Base-by-base conservation (phyloP, 2,113 vertebrate genomes). In the Odontophorus gujanensis region DNA sequence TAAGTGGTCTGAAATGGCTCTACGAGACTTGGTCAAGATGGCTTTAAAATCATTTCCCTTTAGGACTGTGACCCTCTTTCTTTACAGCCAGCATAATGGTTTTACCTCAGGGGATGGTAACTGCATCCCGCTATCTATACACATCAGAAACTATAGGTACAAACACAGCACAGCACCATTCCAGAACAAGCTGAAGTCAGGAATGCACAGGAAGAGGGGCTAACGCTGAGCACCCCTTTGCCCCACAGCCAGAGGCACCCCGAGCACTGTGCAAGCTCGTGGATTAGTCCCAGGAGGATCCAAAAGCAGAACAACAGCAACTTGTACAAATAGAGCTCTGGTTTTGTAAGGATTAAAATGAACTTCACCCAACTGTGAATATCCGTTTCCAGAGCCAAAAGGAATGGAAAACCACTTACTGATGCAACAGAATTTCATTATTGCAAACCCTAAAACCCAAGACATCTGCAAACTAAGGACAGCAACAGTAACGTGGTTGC, bases 321-420 rank as follows among this genome's bases (percentile, higher is more conserved):
- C 92, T 93, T 86, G 71, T 79, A 93, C 88, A 96, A 96, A 96
- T 96, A 84, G 93, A 91, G 89, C 85, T 95, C 91, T 51, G 83
- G 87, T 93, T 96, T 96, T 96, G 87, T 72, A 80, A 90, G 92
- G 92, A 97, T 97, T 97, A 97, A 97, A 95, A 94, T 78, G 73
- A 96, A 96, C 90, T 95, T 96, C 96, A 93, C 73, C 89, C 94
- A 92, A 95, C 94, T 95, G 95, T 96, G 89, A 94, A 96, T 84
- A 94, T 84, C 74, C 3, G 1, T 81, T 96, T 94, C 89, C 78
- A 96, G 87, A 95, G 92, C 92, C 93, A 95, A 96, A 88, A 96
- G 67, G 58, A 96, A 95, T 34, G 92, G 89, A 97, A 97, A 95
- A 90, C 85, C 92, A 95, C 73, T 87, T 86, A 94, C 83, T 92